phyloP scores from a whole-genome alignment of 2,888 invertebrate species.

The Osedax frankpressi region DNA sequence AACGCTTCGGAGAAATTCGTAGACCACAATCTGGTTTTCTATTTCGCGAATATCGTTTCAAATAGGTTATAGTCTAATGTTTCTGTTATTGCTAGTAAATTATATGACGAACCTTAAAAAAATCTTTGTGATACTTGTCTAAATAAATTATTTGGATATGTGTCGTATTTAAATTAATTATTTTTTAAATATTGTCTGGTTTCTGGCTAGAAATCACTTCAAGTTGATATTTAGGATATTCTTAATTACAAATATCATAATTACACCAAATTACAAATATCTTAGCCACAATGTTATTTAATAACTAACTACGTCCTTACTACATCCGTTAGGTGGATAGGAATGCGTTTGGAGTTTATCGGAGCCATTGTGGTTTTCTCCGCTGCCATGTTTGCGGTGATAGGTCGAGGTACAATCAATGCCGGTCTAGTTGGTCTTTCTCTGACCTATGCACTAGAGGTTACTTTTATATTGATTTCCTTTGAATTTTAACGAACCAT shows the following conservation, averaged over 20 bases:
- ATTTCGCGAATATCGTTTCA: slow-evolving; percentile 39
- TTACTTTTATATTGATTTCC: too few relatives aligned
- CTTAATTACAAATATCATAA: too few relatives aligned
- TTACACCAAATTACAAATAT: too few relatives aligned
- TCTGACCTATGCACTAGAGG: slow-evolving; percentile 41
- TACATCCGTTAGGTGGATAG: slow-evolving; percentile 47
- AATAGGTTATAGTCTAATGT: too few relatives aligned
- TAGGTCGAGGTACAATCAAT: slow-evolving; percentile 32
- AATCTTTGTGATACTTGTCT: not conserved
- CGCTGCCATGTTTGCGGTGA: slow-evolving; percentile 41
- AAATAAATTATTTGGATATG: slow-evolving; percentile 26
- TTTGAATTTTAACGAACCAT: too few relatives aligned
- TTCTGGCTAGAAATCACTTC: too few relatives aligned
- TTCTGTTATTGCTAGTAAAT: too few relatives aligned
- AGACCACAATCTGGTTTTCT: slow-evolving; percentile 58
- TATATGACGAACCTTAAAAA: not conserved
- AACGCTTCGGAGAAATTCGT: slow-evolving; percentile 31
- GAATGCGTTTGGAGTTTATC: slow-evolving; percentile 40
- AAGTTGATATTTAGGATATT: too few relatives aligned
- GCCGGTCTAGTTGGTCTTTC: slow-evolving; percentile 42
- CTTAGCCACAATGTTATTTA: too few relatives aligned
- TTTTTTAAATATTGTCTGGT: too few relatives aligned
- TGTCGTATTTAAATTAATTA: too few relatives aligned
- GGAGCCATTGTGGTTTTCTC: slow-evolving; percentile 36
- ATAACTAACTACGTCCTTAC: too few relatives aligned